Evolutionary conservation across 2,888 invertebrate genomes (phyloP), one percentile per base, ranked within the genome.

Genomic region (Hipparchia sbordonii): DNA sequence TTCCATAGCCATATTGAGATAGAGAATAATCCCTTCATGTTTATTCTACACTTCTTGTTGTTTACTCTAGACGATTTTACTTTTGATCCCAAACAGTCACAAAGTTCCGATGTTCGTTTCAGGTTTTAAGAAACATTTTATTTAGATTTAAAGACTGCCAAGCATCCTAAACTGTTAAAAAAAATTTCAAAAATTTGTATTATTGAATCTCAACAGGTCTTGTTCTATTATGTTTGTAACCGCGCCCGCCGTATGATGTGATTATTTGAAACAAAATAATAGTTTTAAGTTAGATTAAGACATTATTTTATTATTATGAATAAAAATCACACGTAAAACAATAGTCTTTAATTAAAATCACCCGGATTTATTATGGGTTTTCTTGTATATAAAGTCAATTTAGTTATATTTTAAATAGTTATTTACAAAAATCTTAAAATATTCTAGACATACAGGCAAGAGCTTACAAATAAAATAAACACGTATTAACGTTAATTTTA

Each of bases 271-370:
- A 88, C 87, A 88, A 89, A 77, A 86, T 80, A 81, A 87, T 85
- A 80, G 56, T 33, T 71, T 70, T 89, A 89, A 88, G 86, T 48
- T 89, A 87, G 82, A 54, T 39, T 89, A 87, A 88, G 86, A 75
- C 79, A 88, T 87, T 89, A 89, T 87, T 89, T 89, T 88, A 89
- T 86, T 88, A 87, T 86, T 84, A 87, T 83, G 84, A 85, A 87
- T 87, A 87, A 87, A 85, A 84, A 85, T 75, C 82, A 85, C 85
- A 86, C 84, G 84, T 86, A 84, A 80, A 77, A 33, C 48, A 12
- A 33, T 78, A 77, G 72, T 45, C 54, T 45, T 69, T 77, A 61
- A 62, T 59, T 72, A 65, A 65, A 56, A 65, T 52, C 39, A 10
- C 39, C 54, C 39, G n/a, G 54, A 66, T 45, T 63, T 48, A 63